Conservation (phyloP, 2,113 vertebrate genomes). For the Vulpes vulpes region DNA sequence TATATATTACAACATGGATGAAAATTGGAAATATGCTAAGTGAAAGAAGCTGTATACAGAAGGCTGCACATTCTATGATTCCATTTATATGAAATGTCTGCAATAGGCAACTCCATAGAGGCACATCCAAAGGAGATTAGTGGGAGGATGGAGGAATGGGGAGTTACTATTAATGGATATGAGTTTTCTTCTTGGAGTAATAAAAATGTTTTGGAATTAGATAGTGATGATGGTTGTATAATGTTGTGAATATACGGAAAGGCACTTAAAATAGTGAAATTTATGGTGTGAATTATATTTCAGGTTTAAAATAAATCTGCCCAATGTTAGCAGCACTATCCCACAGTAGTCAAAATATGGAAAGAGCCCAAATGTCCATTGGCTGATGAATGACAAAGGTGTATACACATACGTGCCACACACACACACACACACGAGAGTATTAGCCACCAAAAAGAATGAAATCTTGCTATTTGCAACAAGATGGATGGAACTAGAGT, state of each 20-base stretch:
- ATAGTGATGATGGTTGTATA: background rate
- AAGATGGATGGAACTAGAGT: background rate
- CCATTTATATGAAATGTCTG: background rate
- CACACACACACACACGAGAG: too few species aligned
- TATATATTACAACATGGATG: background rate
- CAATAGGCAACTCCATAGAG: background rate
- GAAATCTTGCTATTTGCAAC: background rate
- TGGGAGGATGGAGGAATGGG: background rate
- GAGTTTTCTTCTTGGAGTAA: background rate
- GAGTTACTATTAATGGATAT: background rate
- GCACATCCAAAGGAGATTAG: background rate
- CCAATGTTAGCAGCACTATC: too few species aligned
- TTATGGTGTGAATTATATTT: background rate
- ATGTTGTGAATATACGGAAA: background rate
- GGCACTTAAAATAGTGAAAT: background rate
- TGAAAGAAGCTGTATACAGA: background rate
- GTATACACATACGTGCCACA: background rate
- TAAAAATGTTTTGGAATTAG: background rate
- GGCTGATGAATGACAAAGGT: background rate
- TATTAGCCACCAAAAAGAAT: background rate
- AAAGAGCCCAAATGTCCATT: too few species aligned
- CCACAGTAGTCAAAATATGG: too few species aligned
- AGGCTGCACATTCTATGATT: background rate
- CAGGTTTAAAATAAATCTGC: too few species aligned
- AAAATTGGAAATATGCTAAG: background rate